A percentile compares a stretch with the other conserved stretches of the same genome.
Evolutionary conservation across 2,888 invertebrate genomes (phyloP).

Genomic region (Perizoma flavofasciatum): DNA sequence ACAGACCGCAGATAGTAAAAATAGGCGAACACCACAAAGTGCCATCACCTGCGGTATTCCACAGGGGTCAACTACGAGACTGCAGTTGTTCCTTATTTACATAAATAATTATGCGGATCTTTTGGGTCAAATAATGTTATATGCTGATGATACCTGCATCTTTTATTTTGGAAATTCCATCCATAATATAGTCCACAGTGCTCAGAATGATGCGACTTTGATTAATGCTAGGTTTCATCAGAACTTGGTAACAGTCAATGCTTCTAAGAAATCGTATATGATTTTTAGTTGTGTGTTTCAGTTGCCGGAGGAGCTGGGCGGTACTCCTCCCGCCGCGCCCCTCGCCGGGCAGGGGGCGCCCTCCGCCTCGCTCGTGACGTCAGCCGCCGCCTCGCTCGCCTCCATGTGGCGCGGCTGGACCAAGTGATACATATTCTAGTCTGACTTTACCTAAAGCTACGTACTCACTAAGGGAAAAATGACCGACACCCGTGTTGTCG

Average conservation of each 20-base stretch:
- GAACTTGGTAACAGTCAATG: not conserved
- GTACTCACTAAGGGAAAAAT: not conserved
- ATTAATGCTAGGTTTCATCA: not conserved
- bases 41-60: constrained; percentile 11
- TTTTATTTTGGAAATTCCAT: not conserved
- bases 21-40: not conserved
- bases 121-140: not conserved
- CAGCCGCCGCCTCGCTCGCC: constrained; percentile 92
- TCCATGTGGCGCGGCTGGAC: constrained; percentile 92
- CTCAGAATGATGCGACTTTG: not conserved
- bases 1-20: not conserved
- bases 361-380: constrained; percentile 89
- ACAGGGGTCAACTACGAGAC: constrained; percentile 22
- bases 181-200: not conserved
- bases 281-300: not conserved
- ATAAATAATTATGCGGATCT: constrained; percentile 5
- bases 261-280: not conserved
- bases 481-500: no score
- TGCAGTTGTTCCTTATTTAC: constrained; percentile 17
- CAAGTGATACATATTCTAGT: constrained; percentile 62
- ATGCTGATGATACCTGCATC: not conserved
- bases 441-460: not conserved
- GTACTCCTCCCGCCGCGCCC: constrained; percentile 50
- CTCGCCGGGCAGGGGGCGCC: constrained; percentile 37
- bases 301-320: not conserved